These are phyloP conservation scores for Holothuria leucospilota DNA, from an alignment of 53 echinoderm and acorn worm genomes.

Conservation along the genomic window DNA sequence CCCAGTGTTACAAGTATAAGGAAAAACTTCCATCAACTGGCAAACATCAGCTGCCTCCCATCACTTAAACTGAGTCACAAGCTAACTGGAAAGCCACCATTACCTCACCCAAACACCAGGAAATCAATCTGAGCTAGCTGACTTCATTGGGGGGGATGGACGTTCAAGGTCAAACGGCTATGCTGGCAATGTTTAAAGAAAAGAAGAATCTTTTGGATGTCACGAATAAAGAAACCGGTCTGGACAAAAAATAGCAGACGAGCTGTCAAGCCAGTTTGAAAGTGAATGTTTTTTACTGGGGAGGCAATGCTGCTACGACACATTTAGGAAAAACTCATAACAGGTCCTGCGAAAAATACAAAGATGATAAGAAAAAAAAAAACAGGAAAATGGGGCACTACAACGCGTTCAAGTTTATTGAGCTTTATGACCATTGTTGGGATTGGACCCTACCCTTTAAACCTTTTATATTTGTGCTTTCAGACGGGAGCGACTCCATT, in stretches of 20 bases:
- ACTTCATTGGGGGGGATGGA: not conserved
- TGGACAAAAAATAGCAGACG: slow-evolving; percentile 13
- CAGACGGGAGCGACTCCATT: too few relatives aligned
- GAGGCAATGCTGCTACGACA: slow-evolving; percentile 34
- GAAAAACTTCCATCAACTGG: too few relatives aligned
- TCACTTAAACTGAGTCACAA: not conserved
- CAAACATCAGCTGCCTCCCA: too few relatives aligned
- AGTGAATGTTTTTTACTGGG: slow-evolving; percentile 1
- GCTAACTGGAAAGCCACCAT: not conserved
- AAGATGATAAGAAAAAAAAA: too few relatives aligned
- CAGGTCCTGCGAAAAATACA: not conserved
- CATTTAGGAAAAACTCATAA: slow-evolving; percentile 18
- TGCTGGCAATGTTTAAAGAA: not conserved
- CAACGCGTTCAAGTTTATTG: too few relatives aligned
- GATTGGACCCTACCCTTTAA: too few relatives aligned
- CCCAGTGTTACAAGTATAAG: too few relatives aligned
- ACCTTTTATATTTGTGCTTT: too few relatives aligned
- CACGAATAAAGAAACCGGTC: slow-evolving; percentile 10
- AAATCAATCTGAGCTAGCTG: not conserved
- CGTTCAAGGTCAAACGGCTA: slow-evolving; percentile 16
- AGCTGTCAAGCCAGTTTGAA: not conserved
- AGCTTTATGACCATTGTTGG: too few relatives aligned
- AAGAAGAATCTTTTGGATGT: slow-evolving; percentile 12
- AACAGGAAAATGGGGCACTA: too few relatives aligned
- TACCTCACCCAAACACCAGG: not conserved